These are phyloP conservation scores for Drosophila quadrilineata DNA, from an alignment of 1,140 invertebrate genomes.

Conservation along the genomic window DNA sequence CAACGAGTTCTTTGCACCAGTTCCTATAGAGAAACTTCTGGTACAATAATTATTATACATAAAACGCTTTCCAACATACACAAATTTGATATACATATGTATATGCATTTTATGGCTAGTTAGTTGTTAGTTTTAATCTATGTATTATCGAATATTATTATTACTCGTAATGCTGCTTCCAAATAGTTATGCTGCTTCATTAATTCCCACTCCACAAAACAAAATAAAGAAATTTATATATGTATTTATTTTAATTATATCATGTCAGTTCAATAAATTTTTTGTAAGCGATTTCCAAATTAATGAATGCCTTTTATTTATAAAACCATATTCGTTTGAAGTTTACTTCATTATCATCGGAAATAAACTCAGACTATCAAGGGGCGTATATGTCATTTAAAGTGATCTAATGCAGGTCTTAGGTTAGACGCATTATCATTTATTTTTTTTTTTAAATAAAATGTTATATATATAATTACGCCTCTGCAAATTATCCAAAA, in stretches of 20 bases:
- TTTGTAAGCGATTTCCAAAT: constrained; percentile 31
- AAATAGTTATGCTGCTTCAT: constrained; percentile 58
- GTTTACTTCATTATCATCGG: no score
- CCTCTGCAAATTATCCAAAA: neutral
- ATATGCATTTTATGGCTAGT: constrained; percentile 50
- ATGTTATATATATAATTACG: no score
- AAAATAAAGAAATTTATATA: constrained; percentile 41
- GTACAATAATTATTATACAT: constrained; percentile 55
- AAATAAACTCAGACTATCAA: no score
- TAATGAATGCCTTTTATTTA: constrained; percentile 27
- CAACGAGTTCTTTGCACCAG: constrained; percentile 76
- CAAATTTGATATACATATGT: constrained; percentile 12
- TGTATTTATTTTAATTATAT: constrained; percentile 77
- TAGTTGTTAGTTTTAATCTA: constrained; percentile 58
- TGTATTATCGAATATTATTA: constrained; percentile 45
- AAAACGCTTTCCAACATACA: neutral
- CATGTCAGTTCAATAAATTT: no score
- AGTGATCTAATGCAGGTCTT: no score
- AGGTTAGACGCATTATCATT: no score
- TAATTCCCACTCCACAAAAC: constrained; percentile 34
- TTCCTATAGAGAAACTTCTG: constrained; percentile 78
- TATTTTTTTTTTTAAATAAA: no score
- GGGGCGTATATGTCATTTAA: no score
- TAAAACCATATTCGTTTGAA: no score
- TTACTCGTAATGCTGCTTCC: constrained; percentile 71